These are phyloP conservation scores for Vanessa tameamea DNA, from an alignment of 1,140 invertebrate species.

Conservation along the genomic window DNA sequence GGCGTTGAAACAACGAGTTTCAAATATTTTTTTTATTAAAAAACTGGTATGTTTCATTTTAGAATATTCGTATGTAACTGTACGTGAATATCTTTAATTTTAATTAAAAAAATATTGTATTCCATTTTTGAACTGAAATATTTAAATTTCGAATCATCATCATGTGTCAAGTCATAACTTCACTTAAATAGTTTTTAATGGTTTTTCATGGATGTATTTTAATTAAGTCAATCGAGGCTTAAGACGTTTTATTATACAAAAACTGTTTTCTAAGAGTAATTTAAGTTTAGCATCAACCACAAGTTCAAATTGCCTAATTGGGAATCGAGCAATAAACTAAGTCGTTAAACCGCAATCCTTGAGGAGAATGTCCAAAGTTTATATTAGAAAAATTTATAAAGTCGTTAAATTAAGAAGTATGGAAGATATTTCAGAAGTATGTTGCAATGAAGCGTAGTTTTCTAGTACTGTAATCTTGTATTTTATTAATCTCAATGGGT, in stretches of 20 bases:
- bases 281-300: constrained; percentile 37
- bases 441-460: constrained; percentile 1
- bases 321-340: constrained; percentile 38
- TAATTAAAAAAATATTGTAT: too few species aligned
- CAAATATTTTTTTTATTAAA: too few species aligned
- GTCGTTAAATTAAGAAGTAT: constrained; percentile 28
- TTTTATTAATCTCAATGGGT: constrained; percentile 2
- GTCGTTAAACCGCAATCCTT: constrained; percentile 38
- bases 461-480: constrained; percentile 2
- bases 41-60: too few species aligned
- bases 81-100: too few species aligned
- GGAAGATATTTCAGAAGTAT: constrained; percentile 10
- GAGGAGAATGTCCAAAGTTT: constrained; percentile 34
- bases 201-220: constrained; percentile 10
- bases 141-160: neutral
- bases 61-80: too few species aligned
- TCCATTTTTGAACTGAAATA: neutral
- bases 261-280: constrained; percentile 37
- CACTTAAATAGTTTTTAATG: neutral
- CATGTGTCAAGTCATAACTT: neutral
- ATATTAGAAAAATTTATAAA: constrained; percentile 32
- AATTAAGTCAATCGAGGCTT: constrained; percentile 24
- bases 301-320: constrained; percentile 40
- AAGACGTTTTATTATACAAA: constrained; percentile 21
- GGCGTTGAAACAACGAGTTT: too few species aligned